Percentiles rank a stretch among this genome's conserved stretches.
phyloP scores from a whole-genome alignment of 2,797 vertebrate species.

The Etheostoma perlongum region DNA sequence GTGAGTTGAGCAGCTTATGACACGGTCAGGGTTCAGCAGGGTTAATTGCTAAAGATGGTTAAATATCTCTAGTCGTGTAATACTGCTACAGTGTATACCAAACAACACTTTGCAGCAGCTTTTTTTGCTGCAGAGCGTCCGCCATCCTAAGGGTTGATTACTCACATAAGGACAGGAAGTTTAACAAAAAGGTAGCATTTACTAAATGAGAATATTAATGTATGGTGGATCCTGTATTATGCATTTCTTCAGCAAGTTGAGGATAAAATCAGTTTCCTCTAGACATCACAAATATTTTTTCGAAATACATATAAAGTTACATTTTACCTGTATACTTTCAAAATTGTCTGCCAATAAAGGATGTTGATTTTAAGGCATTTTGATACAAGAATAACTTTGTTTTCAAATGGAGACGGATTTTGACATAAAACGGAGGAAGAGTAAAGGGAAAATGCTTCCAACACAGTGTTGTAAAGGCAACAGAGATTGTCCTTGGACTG shows the following conservation, averaged over 20 bases:
- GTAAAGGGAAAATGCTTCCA: neutral
- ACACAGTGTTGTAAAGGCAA: slow-evolving; percentile 15
- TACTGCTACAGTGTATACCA: neutral
- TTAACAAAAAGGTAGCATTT: neutral
- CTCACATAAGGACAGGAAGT: neutral
- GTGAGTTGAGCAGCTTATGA: neutral
- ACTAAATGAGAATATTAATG: neutral
- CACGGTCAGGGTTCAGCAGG: neutral
- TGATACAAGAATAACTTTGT: neutral
- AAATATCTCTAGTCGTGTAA: slow-evolving; percentile 2
- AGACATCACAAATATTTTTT: neutral
- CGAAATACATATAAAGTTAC: neutral
- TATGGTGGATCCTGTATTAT: neutral
- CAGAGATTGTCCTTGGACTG: neutral
- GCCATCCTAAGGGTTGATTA: neutral
- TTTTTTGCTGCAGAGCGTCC: neutral
- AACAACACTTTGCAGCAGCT: neutral
- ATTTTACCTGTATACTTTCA: neutral
- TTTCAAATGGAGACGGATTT: neutral
- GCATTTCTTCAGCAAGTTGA: neutral
- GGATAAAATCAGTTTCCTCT: neutral
- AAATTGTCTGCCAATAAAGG: neutral
- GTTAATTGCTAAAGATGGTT: neutral
- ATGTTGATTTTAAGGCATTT: neutral
- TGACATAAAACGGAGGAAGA: neutral